Evolutionary conservation across 2,888 invertebrate species (phyloP).

Genomic region (Epiblema foenella): DNA sequence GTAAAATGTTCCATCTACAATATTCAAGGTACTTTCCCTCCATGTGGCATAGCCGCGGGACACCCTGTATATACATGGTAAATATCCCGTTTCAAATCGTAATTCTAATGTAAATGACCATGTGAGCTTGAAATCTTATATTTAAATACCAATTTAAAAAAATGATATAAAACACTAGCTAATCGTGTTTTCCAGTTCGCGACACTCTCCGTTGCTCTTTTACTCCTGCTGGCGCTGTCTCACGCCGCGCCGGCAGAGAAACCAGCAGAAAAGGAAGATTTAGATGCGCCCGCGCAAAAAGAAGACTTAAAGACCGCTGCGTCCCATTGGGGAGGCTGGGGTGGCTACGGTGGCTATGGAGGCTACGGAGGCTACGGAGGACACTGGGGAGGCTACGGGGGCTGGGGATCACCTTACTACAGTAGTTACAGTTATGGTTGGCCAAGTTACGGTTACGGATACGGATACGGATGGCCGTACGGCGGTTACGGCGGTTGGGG

Average conservation of each 20-base stretch:
- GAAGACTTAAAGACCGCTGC: constrained; percentile 77
- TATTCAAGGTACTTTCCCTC: too few species aligned
- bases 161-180: background rate
- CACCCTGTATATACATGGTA: too few species aligned
- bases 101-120: too few species aligned
- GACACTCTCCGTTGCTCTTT: constrained; percentile 58
- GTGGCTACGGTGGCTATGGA: constrained; percentile 46
- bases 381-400: constrained; percentile 52
- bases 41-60: too few species aligned
- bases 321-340: constrained; percentile 69
- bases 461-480: constrained; percentile 44
- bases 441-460: constrained; percentile 45
- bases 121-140: too few species aligned
- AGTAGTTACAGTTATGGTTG: constrained; percentile 40
- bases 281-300: constrained; percentile 63
- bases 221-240: constrained; percentile 60
- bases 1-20: too few species aligned
- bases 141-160: too few species aligned
- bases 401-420: constrained; percentile 48
- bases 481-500: constrained; percentile 54
- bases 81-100: too few species aligned
- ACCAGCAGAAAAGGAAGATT: constrained; percentile 49
- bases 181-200: constrained; percentile 59
- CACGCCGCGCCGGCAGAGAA: constrained; percentile 67
- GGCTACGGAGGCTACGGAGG: constrained; percentile 49